Percentiles rank a stretch among this genome's conserved stretches.
These are phyloP conservation scores for Ophioninae sp. DNA, from an alignment of 2,888 invertebrate genomes.

Conservation along the genomic window DNA sequence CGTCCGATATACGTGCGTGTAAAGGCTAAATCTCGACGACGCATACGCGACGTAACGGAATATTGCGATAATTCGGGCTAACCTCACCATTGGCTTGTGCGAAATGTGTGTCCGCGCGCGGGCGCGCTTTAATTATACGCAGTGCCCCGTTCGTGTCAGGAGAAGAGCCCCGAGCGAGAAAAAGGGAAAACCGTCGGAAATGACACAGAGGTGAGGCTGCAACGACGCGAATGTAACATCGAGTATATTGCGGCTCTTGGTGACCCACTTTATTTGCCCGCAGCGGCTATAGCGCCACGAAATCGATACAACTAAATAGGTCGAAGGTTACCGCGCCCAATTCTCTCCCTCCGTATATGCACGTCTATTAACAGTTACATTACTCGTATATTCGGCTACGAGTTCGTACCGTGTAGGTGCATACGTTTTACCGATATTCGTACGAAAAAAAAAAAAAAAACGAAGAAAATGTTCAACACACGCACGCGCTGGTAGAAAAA, in stretches of 20 bases:
- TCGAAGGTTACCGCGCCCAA: slow-evolving; percentile 59
- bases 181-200: slow-evolving; percentile 6
- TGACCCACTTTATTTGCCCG: slow-evolving; percentile 57
- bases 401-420: not conserved
- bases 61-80: slow-evolving; percentile 16
- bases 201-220: not conserved
- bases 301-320: slow-evolving; percentile 63
- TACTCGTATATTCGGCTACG: not conserved
- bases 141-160: slow-evolving; percentile 4
- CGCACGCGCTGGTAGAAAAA: not conserved
- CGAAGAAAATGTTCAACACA: not conserved
- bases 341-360: slow-evolving; percentile 19
- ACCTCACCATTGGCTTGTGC: not conserved
- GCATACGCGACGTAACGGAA: slow-evolving; percentile 22
- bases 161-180: slow-evolving; percentile 7
- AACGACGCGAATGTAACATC: slow-evolving; percentile 22
- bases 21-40: not conserved
- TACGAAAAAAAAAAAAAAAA: not conserved
- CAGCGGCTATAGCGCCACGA: slow-evolving; percentile 46
- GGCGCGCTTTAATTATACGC: slow-evolving; percentile 1
- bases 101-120: slow-evolving; percentile 14
- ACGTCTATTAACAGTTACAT: slow-evolving; percentile 23
- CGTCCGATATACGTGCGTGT: not conserved
- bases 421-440: not conserved
- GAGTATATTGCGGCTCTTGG: slow-evolving; percentile 56